Base-by-base conservation (phyloP, 2,113 vertebrate genomes). In the Danio rerio region DNA sequence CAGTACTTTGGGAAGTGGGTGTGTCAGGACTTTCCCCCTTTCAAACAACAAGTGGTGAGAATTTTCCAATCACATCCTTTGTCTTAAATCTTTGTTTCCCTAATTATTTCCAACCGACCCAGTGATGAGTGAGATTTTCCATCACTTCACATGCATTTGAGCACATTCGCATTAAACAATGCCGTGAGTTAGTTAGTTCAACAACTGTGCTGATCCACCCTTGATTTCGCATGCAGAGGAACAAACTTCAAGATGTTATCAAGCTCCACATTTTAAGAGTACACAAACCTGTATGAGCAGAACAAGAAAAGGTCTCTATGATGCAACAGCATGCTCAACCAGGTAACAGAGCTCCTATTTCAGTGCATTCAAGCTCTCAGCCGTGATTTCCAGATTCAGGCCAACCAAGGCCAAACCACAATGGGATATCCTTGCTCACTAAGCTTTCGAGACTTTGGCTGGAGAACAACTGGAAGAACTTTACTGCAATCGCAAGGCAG, bases 11-110 rank as follows among this genome's bases (percentile, higher is more conserved):
- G 84, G 84, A 86, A 83, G 42, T 58, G 83, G 88, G 81, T 81
- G 84, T 89, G 84, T 82, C 79, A 31, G 20, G 61, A 78, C 71
- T 71, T 81, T 82, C 85, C 71, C 85, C 76, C 85, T 76, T 53
- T 69, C 40, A 53, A 78, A 85, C 55, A 78, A 84, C 76, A 88
- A 89, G 83, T 77, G 78, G 70, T 79, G 72, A 86, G 69, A 81
- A 81, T 69, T 72, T 83, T 86, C 80, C 84, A 58, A 88, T 80
- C 59, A 74, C 72, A 70, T 77, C 69, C 77, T 55, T 78, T 74
- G 68, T 72, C 81, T 81, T 16, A 75, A 78, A 86, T 56, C 77
- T 81, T 20, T 72, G 52, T 84, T 85, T 78, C 63, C 63, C 77
- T 31, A 66, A 76, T 72, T 81, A 77, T 81, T 81, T 83, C 63